These are phyloP conservation scores for Sinonovacula constricta DNA, from an alignment of 1,140 invertebrate genomes.

Conservation along the genomic window DNA sequence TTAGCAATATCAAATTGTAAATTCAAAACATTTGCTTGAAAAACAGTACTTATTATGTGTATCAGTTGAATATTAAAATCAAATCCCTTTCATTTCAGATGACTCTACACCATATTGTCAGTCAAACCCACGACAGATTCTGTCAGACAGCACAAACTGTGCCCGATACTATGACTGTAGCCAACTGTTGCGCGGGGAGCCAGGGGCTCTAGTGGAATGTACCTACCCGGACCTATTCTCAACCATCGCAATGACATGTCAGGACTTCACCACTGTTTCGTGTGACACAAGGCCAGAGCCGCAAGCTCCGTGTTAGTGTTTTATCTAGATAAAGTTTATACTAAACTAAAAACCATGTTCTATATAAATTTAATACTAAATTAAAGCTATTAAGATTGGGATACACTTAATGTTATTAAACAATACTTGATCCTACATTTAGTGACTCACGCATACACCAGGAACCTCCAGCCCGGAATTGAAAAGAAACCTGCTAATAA, in stretches of 20 bases:
- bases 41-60: too few relatives aligned
- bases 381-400: too few relatives aligned
- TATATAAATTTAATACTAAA: too few relatives aligned
- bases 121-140: slow-evolving; percentile 24
- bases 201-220: slow-evolving; percentile 40
- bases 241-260: slow-evolving; percentile 39
- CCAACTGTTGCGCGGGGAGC: background rate
- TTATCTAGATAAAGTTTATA: background rate
- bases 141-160: slow-evolving; percentile 27
- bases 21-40: too few relatives aligned
- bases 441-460: too few relatives aligned
- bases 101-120: slow-evolving; percentile 32
- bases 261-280: slow-evolving; percentile 53
- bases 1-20: too few relatives aligned
- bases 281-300: slow-evolving; percentile 54
- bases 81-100: slow-evolving; percentile 23
- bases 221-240: slow-evolving; percentile 55
- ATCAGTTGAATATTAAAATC: too few relatives aligned
- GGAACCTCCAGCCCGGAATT: too few relatives aligned
- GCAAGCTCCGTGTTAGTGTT: slow-evolving; percentile 52
- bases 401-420: too few relatives aligned
- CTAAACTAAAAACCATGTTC: too few relatives aligned
- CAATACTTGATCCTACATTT: too few relatives aligned
- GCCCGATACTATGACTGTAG: slow-evolving; percentile 42
- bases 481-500: too few relatives aligned